Evolutionary conservation across 1,140 invertebrate species (phyloP).

Genomic region (Drosophila sulfurigaster): DNA sequence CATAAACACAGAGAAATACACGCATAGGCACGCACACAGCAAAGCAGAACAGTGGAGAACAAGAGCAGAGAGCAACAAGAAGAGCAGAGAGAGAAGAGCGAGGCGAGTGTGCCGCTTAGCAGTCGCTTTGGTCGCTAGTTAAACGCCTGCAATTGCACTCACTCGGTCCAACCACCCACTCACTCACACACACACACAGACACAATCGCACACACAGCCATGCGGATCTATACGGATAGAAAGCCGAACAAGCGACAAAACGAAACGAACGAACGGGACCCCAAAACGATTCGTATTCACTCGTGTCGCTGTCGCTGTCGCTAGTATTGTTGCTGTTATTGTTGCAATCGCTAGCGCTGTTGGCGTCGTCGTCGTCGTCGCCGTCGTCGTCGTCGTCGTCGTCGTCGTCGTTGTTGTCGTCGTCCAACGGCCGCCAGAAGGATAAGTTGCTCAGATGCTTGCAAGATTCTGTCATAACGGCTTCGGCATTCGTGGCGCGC

Average conservation of each 20-base stretch:
- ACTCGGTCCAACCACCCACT: conserved; percentile 41
- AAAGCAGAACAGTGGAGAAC: neutral
- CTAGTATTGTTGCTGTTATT: conserved; percentile 13
- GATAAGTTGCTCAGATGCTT: conserved; percentile 78
- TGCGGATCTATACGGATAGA: neutral
- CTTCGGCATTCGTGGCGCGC: conserved; percentile 80
- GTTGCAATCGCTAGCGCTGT: conserved; percentile 13
- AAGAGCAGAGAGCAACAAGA: neutral
- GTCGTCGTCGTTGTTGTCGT: conserved; percentile 37
- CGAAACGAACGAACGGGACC: neutral
- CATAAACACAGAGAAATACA: neutral
- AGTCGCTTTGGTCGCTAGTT: conserved; percentile 54
- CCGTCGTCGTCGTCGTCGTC: conserved; percentile 2
- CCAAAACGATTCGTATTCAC: conserved; percentile 11
- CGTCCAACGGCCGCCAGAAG: conserved; percentile 34
- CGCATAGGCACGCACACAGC: neutral
- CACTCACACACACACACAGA: conserved; percentile 5
- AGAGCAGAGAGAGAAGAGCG: neutral
- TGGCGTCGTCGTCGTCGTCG: conserved; percentile 4
- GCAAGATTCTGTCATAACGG: conserved; percentile 83
- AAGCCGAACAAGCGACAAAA: conserved; percentile 14
- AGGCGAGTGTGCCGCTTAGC: conserved; percentile 46
- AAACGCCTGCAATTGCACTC: conserved; percentile 68
- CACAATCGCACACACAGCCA: neutral
- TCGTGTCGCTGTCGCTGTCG: conserved; percentile 22